These are phyloP conservation scores for Melipona beecheii DNA, from an alignment of 2,888 invertebrate genomes.

Conservation along the genomic window DNA sequence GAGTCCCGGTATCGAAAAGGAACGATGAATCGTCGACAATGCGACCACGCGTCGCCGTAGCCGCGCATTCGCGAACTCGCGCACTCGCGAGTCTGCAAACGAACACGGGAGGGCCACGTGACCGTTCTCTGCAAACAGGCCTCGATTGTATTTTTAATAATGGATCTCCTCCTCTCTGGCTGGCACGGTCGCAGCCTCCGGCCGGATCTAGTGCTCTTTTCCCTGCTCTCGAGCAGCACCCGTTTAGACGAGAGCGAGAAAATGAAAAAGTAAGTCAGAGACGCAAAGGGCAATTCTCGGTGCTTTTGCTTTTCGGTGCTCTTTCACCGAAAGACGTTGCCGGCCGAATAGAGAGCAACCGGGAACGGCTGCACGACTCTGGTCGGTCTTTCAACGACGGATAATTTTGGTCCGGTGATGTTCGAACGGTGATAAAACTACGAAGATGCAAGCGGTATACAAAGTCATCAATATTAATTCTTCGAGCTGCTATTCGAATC, in stretches of 20 bases:
- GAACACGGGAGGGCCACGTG: neutral
- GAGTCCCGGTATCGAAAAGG: conserved; percentile 33
- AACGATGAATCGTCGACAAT: conserved; percentile 48
- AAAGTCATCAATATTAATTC: neutral
- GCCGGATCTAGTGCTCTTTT: conserved; percentile 11
- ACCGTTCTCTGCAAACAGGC: conserved; percentile 11
- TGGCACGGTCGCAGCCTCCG: neutral
- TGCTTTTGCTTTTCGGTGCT: neutral
- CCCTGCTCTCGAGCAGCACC: neutral
- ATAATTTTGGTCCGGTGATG: neutral
- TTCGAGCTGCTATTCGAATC: conserved; percentile 25
- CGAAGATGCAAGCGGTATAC: neutral
- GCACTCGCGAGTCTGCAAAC: neutral
- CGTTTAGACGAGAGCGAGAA: conserved; percentile 1
- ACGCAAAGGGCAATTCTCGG: conserved; percentile 12
- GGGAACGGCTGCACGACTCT: neutral
- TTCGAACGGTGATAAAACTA: neutral
- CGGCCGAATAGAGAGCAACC: neutral
- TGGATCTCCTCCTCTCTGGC: conserved; percentile 5
- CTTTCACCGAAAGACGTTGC: neutral
- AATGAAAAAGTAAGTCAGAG: conserved; percentile 16
- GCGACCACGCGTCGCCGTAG: conserved; percentile 1
- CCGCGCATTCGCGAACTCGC: neutral
- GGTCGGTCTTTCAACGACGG: neutral
- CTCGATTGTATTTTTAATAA: conserved; percentile 43